Conservation (phyloP, 2,113 vertebrate genomes). For the Phaethon lepturus region DNA sequence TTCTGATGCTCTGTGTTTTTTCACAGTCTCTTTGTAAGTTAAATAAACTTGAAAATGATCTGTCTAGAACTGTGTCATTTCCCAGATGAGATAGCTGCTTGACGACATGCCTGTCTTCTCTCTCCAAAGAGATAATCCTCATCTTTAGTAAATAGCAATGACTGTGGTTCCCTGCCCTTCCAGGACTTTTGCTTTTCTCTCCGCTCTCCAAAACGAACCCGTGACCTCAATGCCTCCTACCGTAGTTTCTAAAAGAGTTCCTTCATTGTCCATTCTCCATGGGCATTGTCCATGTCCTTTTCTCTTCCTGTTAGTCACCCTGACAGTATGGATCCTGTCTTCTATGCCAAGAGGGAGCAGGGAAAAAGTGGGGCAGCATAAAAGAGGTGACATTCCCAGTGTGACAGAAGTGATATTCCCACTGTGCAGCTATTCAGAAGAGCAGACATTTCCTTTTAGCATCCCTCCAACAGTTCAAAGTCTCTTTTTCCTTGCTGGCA, state of each 20-base stretch:
- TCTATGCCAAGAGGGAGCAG: background rate
- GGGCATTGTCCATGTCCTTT: background rate
- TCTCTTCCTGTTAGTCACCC: background rate
- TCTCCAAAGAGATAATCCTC: conserved; percentile 18
- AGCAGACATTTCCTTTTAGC: conserved; percentile 30
- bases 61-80: conserved; percentile 61
- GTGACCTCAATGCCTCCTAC: background rate
- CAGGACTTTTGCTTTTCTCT: background rate
- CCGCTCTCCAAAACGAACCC: background rate
- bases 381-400: conserved; percentile 17
- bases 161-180: background rate
- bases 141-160: background rate
- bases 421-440: background rate
- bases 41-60: conserved; percentile 68
- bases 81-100: conserved; percentile 22
- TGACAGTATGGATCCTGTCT: background rate
- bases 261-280: background rate
- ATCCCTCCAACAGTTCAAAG: background rate
- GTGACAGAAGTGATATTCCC: background rate
- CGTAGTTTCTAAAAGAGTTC: background rate
- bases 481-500: conserved; percentile 1
- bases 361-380: background rate
- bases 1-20: conserved; percentile 64
- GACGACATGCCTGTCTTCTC: conserved; percentile 31
- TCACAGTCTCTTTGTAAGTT: conserved; percentile 65